phyloP scores from a whole-genome alignment of 53 echinoderm and acorn worm species.

The Temnopleurus reevesii region DNA sequence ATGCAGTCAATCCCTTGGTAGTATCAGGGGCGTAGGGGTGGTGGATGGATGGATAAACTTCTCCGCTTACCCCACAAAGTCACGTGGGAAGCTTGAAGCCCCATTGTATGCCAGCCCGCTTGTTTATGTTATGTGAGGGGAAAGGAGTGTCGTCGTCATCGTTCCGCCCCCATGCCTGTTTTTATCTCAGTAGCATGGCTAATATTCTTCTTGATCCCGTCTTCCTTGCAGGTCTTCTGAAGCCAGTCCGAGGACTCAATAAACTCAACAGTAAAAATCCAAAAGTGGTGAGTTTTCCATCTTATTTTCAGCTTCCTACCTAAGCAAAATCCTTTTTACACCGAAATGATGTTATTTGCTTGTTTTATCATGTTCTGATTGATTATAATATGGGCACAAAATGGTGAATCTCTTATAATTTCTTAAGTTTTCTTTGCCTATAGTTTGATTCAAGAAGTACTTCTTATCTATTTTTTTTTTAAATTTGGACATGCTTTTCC shows the following conservation, averaged over 20 bases:
- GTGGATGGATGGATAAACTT: background rate
- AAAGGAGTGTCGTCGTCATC: background rate
- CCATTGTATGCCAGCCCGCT: background rate
- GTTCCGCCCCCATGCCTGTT: background rate
- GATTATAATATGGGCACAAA: no score
- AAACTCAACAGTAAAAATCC: slow-evolving; percentile 64
- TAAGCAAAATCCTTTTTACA: no score
- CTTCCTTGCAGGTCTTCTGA: slow-evolving; percentile 88
- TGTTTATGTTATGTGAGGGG: slow-evolving; percentile 52
- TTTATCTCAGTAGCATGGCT: slow-evolving; percentile 48
- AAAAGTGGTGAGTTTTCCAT: slow-evolving; percentile 28
- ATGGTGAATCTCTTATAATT: no score
- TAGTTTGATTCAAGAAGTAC: no score
- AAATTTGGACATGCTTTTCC: no score
- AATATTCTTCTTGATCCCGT: slow-evolving; percentile 80
- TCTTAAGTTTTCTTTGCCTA: no score
- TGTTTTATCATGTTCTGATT: no score
- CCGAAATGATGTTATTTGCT: no score
- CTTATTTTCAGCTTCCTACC: background rate
- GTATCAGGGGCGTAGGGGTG: slow-evolving; percentile 28
- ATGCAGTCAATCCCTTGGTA: background rate
- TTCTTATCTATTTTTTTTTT: no score
- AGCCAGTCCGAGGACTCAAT: slow-evolving; percentile 80
- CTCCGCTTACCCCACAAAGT: slow-evolving; percentile 2
- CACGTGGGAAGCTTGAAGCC: slow-evolving; percentile 26